Conservation (phyloP, 2,113 vertebrate genomes). For the Calcarius ornatus region DNA sequence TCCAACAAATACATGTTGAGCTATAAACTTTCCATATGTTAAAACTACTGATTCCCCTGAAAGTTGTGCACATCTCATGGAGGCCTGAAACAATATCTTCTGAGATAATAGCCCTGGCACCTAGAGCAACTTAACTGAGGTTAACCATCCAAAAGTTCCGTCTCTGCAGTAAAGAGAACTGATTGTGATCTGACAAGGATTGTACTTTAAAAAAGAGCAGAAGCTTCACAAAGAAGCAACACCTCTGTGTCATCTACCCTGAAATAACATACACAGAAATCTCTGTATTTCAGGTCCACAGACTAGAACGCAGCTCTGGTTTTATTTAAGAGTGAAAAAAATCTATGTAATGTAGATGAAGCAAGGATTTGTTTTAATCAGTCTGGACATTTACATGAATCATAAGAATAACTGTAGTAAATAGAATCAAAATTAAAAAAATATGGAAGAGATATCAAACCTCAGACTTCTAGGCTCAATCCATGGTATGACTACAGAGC, state of each 20-base stretch:
- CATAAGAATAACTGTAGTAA: background rate
- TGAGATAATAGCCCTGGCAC: background rate
- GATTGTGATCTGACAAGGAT: background rate
- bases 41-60: background rate
- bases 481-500: background rate
- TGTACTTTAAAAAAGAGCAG: background rate
- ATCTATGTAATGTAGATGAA: background rate
- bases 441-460: background rate
- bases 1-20: slow-evolving; percentile 17
- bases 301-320: background rate
- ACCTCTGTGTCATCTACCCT: background rate
- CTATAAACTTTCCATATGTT: slow-evolving; percentile 11
- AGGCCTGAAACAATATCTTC: background rate
- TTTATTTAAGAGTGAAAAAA: background rate
- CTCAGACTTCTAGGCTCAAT: background rate
- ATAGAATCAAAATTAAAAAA: background rate
- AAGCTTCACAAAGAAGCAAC: background rate
- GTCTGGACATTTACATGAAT: background rate
- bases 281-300: background rate
- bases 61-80: background rate
- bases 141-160: background rate
- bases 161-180: background rate
- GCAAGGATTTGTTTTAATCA: background rate
- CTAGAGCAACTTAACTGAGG: background rate
- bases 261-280: background rate